phyloP scores from a whole-genome alignment of 2,888 invertebrate species.

The Clistopyga incitator region DNA sequence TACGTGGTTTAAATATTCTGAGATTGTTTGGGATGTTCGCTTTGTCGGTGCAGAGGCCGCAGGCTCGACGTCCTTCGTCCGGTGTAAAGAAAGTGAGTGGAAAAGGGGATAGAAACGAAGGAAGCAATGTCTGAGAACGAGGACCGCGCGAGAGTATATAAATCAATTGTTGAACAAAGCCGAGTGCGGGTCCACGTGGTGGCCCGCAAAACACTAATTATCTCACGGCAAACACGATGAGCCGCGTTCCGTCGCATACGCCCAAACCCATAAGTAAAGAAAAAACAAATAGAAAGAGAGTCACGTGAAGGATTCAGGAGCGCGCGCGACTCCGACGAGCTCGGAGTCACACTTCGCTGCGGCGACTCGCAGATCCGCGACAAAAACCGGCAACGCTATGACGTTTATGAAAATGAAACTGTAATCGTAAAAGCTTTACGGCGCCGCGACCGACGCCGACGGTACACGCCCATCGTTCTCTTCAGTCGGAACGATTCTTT shows the following conservation, averaged over 20 bases:
- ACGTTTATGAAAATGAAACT: slow-evolving; percentile 84
- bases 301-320: slow-evolving; percentile 31
- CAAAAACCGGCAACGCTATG: slow-evolving; percentile 78
- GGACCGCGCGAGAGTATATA: slow-evolving; percentile 64
- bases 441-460: slow-evolving; percentile 68
- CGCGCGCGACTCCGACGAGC: slow-evolving; percentile 45
- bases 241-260: slow-evolving; percentile 23
- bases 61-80: slow-evolving; percentile 34
- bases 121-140: slow-evolving; percentile 35
- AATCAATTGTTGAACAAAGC: slow-evolving; percentile 73
- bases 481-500: slow-evolving; percentile 45
- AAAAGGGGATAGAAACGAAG: slow-evolving; percentile 34
- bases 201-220: slow-evolving; percentile 80
- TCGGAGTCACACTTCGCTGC: slow-evolving; percentile 64
- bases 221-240: slow-evolving; percentile 77
- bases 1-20: slow-evolving; percentile 9
- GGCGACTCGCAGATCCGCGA: slow-evolving; percentile 47
- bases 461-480: slow-evolving; percentile 63
- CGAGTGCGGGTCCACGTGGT: slow-evolving; percentile 60
- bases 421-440: slow-evolving; percentile 84
- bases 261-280: slow-evolving; percentile 25
- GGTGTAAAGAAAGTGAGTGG: slow-evolving; percentile 45
- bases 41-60: slow-evolving; percentile 47
- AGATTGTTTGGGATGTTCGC: slow-evolving; percentile 39
- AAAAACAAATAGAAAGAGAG: slow-evolving; percentile 31